Evolutionary conservation across 2,113 vertebrate genomes (phyloP), one percentile per base, ranked within the genome.

Genomic region (Gadus macrocephalus): DNA sequence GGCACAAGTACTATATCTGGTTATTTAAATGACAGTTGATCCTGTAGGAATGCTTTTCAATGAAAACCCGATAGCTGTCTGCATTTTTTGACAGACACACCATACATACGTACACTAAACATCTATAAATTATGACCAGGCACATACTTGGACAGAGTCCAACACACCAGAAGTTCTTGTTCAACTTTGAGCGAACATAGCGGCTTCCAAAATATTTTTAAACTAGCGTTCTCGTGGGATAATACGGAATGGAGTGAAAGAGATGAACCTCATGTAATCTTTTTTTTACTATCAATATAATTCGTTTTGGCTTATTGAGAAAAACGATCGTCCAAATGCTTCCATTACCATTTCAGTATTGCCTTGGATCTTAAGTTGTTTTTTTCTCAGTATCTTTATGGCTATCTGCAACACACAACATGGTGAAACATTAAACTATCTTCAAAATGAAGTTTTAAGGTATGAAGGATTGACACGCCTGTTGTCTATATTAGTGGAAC

Each of bases 281-380:
- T 35, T 35, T 35, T 35, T 49, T 49, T 49, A 49, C 2, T 49
- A 49, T 49, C 42, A 49, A 49, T 49, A 49, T 7, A 49, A 49
- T 12, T 49, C 9, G 42, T 49, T 49, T 70, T 72, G 66, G 22
- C 31, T 65, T 6, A 17, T 66, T 65, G 56, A 64, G 14, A 53
- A 58, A 58, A 17, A 59, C 12, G 61, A 67, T 5, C 20, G 53
- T 69, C 53, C 53, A 59, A 63, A 73, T 72, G n/a, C 68, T 79
- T 80, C 65, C 55, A 38, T 53, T n/a, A 61, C 78, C 71, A 0
- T 59, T 76, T 74, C 74, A 86, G 77, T 84, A 72, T 85, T 81
- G 74, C 59, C 70, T 49, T 49, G 2, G 42, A 11, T 49, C 42
- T 49, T 49, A 35, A 4, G 8, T 49, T 49, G 8, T 49, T 49